Base-by-base conservation (phyloP, 2,797 vertebrate genomes). In the Kryptopterus vitreolus region DNA sequence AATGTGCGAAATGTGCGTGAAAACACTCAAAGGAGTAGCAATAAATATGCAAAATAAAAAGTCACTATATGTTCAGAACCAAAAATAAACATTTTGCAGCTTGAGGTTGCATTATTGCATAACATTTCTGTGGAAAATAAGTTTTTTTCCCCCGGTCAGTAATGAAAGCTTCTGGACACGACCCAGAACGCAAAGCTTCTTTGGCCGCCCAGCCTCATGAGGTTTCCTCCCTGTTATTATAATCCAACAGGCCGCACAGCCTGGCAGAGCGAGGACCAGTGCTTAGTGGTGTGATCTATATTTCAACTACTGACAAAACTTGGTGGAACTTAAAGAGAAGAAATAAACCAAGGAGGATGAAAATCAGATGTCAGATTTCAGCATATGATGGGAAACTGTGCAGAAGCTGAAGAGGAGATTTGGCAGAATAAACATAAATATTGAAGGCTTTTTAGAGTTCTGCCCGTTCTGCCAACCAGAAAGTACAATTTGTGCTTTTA, bases 161-260 rank as follows among this genome's bases (percentile, higher is more conserved):
- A 58, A 38, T 72, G 59, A 65, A 79, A 76, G 46, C 74, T 76
- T 61, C 69, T 82, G 62, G 59, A 76, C 29, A 29, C n/a, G 29
- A 20, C 62, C 70, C 61, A 76, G 53, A 70, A 70, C 38, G 65
- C 43, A 71, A 66, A 22, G 48, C 26, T 66, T 62, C 72, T 68
- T 79, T 52, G 46, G 29, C 59, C 35, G 13, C 61, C 35, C 52
- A 38, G 31, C 77, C 74, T 53, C 77, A 58, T 53, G 68, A 66
- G 77, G 66, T 77, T 71, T 78, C 61, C 76, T 78, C 81, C 78
- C 71, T 76, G 80, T 31, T 71, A 78, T 81, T 70, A 75, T 70
- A 55, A 55, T 74, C 38, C 78, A 77, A 31, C 61, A 77, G 16
- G 53, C 55, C 20, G 11, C 65, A 75, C 77, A 22, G 63, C 73